These are phyloP conservation scores for Corythornis vintsioides DNA, from an alignment of 2,113 vertebrate species.

Conservation along the genomic window DNA sequence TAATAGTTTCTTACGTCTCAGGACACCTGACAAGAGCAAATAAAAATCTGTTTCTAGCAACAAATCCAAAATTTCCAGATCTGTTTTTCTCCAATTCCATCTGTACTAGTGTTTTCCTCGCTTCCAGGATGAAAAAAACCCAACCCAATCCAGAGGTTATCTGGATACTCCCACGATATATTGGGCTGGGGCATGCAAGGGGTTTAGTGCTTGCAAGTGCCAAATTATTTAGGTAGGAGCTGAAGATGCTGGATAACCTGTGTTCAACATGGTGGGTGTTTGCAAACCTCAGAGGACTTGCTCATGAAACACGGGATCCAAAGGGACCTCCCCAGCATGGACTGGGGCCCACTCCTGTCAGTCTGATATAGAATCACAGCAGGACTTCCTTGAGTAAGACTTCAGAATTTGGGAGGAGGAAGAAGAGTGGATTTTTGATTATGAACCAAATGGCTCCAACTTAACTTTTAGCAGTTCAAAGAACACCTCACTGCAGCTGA, in stretches of 20 bases:
- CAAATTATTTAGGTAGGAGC: not conserved
- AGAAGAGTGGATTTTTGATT: not conserved
- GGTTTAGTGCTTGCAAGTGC: not conserved
- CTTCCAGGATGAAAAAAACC: not conserved
- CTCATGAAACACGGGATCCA: accelerated
- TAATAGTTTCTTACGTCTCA: not conserved
- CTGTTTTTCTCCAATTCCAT: not conserved
- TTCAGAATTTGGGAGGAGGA: not conserved
- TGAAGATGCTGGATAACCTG: not conserved
- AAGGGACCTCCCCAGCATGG: accelerated
- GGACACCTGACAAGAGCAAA: not conserved
- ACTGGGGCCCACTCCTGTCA: not conserved
- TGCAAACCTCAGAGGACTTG: not conserved
- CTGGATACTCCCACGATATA: not conserved
- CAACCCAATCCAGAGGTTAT: not conserved
- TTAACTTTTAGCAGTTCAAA: not conserved
- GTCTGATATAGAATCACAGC: not conserved
- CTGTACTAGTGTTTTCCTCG: not conserved
- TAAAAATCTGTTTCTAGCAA: not conserved
- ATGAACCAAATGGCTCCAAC: not conserved
- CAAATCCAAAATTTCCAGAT: not conserved
- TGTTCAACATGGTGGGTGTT: accelerated
- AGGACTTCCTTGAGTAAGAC: not conserved
- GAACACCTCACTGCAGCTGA: accelerated
- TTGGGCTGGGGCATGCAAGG: not conserved